Percentiles rank a stretch among this genome's conserved stretches.
These are phyloP conservation scores for Trachelus tabidus DNA, from an alignment of 2,888 invertebrate species.

Conservation along the genomic window DNA sequence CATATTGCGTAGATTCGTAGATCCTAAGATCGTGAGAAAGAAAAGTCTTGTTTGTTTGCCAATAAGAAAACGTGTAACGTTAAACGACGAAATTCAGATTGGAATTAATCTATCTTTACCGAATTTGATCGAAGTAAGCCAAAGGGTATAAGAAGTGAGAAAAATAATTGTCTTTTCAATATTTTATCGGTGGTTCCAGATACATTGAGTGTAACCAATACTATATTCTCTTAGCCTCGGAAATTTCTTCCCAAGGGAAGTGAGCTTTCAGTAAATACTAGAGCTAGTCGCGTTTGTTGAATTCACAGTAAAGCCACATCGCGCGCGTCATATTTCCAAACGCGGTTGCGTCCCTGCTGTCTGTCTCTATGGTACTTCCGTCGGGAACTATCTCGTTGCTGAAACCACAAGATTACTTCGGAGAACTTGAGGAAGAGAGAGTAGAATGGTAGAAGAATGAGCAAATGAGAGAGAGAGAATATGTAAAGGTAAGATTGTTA, in stretches of 20 bases:
- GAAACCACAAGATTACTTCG: background rate
- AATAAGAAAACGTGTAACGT: background rate
- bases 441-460: background rate
- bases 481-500: conserved; percentile 12
- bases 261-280: background rate
- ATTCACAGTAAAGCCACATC: background rate
- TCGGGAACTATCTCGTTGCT: background rate
- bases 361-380: background rate
- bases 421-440: background rate
- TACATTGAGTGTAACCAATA: background rate
- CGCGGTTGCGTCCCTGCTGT: background rate
- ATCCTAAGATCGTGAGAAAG: background rate
- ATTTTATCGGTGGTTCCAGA: background rate
- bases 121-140: background rate
- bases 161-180: background rate
- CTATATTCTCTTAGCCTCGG: background rate
- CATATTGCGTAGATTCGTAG: background rate
- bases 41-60: background rate
- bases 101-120: background rate
- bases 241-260: background rate
- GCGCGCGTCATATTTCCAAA: background rate
- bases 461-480: conserved; percentile 9
- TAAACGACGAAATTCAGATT: background rate
- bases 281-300: background rate
- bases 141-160: background rate